phyloP scores from a whole-genome alignment of 2,797 vertebrate genomes.

The Crenuchus spilurus region DNA sequence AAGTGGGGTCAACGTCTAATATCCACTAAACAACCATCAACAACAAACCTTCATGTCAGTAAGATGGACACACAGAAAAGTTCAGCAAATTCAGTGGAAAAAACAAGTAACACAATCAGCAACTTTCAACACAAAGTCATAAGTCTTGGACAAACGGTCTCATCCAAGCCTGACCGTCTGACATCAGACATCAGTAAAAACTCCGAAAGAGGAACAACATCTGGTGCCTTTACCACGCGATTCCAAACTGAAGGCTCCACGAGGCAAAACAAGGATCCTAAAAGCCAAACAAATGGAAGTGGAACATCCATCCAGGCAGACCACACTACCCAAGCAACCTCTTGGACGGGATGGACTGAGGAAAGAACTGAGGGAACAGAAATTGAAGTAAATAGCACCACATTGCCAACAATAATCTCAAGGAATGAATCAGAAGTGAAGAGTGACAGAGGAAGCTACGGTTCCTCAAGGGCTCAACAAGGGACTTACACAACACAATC shows the following conservation, averaged over 20 bases:
- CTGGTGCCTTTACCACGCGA: neutral
- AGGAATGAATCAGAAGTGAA: conserved; percentile 10
- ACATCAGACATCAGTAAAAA: neutral
- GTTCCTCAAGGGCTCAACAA: neutral
- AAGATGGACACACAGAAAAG: neutral
- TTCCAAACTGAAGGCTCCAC: neutral
- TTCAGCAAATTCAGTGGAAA: neutral
- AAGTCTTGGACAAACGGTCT: neutral
- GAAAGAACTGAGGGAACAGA: neutral
- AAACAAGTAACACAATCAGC: neutral
- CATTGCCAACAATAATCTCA: neutral
- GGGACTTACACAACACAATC: conserved; percentile 21
- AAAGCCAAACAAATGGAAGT: neutral
- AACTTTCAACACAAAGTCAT: neutral
- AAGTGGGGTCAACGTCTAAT: neutral
- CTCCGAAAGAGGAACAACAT: conserved; percentile 25
- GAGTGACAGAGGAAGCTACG: conserved; percentile 17
- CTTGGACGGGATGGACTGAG: neutral
- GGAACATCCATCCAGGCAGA: neutral
- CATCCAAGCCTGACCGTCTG: neutral
- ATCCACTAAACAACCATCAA: neutral
- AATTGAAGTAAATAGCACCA: conserved; percentile 25
- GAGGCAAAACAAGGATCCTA: conserved; percentile 5
- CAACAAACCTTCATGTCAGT: neutral
- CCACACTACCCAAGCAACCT: conserved; percentile 2